These are phyloP conservation scores for Calycopis cecrops DNA, from an alignment of 1,140 invertebrate species.

Conservation along the genomic window DNA sequence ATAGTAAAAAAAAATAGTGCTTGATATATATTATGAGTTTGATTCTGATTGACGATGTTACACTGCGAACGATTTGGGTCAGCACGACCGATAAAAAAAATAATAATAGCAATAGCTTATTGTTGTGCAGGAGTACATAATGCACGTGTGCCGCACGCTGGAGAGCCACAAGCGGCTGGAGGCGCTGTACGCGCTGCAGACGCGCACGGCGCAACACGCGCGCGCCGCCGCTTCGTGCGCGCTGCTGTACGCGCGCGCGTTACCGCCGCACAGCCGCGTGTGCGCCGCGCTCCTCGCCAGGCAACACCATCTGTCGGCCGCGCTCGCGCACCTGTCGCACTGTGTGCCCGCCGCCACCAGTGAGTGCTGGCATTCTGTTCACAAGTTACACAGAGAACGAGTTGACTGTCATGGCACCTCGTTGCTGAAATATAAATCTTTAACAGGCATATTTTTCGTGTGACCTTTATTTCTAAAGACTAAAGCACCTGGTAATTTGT, in stretches of 20 bases:
- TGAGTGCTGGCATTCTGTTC: slow-evolving; percentile 35
- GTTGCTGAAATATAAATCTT: no score
- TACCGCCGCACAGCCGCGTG: slow-evolving; percentile 54
- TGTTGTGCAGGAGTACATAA: slow-evolving; percentile 75
- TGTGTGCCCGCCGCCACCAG: slow-evolving; percentile 42
- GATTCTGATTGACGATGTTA: no score
- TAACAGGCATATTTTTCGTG: no score
- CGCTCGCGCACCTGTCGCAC: slow-evolving; percentile 78
- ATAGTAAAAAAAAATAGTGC: no score
- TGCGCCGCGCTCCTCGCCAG: slow-evolving; percentile 76
- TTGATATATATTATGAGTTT: no score
- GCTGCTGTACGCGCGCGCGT: slow-evolving; percentile 77
- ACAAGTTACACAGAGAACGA: no score
- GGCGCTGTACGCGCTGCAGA: slow-evolving; percentile 81
- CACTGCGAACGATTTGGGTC: no score
- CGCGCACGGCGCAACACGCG: slow-evolving; percentile 80
- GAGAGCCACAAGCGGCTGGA: slow-evolving; percentile 79
- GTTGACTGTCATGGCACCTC: no score
- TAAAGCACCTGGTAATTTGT: no score
- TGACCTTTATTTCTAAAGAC: no score
- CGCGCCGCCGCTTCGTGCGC: slow-evolving; percentile 85
- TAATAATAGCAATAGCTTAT: no score
- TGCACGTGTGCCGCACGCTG: slow-evolving; percentile 79
- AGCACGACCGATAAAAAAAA: no score
- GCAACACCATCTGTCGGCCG: slow-evolving; percentile 75